Base-by-base conservation (phyloP, 2,113 vertebrate genomes). In the Scatophagus argus region DNA sequence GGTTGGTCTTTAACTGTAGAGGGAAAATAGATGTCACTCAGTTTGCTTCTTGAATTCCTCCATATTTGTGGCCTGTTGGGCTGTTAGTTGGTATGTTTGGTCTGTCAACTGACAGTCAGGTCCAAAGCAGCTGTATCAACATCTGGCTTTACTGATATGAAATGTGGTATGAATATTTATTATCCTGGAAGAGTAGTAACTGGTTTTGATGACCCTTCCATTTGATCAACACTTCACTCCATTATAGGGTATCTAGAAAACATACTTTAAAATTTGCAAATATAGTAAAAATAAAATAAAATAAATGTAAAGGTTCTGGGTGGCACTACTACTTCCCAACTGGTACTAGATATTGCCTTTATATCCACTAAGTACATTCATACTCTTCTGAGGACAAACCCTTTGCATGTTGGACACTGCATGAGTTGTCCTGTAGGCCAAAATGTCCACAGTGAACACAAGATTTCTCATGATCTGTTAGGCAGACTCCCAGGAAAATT, bases 91-190 rank as follows among this genome's bases (percentile, higher is more conserved):
- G 6, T 32, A 21, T 36, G n/a, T 49, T 54, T 72, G 9, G 4
- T 36, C 39, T 32, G 49, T 55, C 52, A 43, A 56, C 29, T 8
- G 59, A 34, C 39, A 36, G 8, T 59, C 7, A 43, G 31, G n/a
- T 32, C 36, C 49, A 69, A 29, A 55, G 41, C 62, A 39, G 41
- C 41, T 75, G 29, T 32, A 17, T 52, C 27, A 52, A 27, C 29
- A 44, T 75, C 39, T 36, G 59, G 47, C 29, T 25, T 9, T 16
- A 56, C 4, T 29, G 25, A 60, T 38, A 14, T 17, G 17, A 27
- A 43, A 31, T 31, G 27, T 51, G n/a, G 12, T 67, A 7, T 39
- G 58, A 60, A 60, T 39, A 39, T 39, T 60, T 60, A 60, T 39
- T 60, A 7, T 39, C 58, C 58, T 60, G 58, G n/a, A 60, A 16